Conservation (phyloP, 2,797 vertebrate genomes). For the Xiphorhynchus erythropygius region DNA sequence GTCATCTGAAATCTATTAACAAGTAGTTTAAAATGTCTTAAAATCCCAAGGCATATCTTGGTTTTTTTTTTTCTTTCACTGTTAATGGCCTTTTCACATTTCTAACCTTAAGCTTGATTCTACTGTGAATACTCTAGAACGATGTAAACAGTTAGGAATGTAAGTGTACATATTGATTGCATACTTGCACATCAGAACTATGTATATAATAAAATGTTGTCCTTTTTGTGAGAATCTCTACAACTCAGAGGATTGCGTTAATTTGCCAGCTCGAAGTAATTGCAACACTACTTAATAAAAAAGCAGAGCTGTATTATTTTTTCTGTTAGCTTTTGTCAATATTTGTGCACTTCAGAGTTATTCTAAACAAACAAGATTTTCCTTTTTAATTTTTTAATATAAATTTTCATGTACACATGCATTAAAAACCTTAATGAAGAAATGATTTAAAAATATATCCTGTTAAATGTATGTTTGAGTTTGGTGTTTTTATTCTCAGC, state of each 20-base stretch:
- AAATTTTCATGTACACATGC: conserved; percentile 78
- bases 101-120: conserved; percentile 81
- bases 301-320: conserved; percentile 75
- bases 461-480: conserved; percentile 30
- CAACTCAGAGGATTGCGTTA: conserved; percentile 63
- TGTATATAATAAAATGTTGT: conserved; percentile 83
- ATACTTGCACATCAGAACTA: conserved; percentile 85
- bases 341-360: conserved; percentile 80
- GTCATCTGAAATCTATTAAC: conserved; percentile 62
- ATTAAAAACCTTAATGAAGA: conserved; percentile 76
- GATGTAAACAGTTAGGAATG: conserved; percentile 81
- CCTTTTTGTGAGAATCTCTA: conserved; percentile 71
- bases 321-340: conserved; percentile 77
- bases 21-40: conserved; percentile 61
- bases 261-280: conserved; percentile 65
- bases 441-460: conserved; percentile 71
- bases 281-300: conserved; percentile 72
- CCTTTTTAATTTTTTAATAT: conserved; percentile 80
- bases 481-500: conserved; percentile 15
- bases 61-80: conserved; percentile 67
- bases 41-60: conserved; percentile 69
- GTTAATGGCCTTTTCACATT: conserved; percentile 77
- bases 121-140: conserved; percentile 78
- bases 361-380: conserved; percentile 74
- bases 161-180: conserved; percentile 84